Evolutionary conservation across 2,888 invertebrate species (phyloP), one percentile per base, ranked within the genome.

Genomic region (Hedya salicella): DNA sequence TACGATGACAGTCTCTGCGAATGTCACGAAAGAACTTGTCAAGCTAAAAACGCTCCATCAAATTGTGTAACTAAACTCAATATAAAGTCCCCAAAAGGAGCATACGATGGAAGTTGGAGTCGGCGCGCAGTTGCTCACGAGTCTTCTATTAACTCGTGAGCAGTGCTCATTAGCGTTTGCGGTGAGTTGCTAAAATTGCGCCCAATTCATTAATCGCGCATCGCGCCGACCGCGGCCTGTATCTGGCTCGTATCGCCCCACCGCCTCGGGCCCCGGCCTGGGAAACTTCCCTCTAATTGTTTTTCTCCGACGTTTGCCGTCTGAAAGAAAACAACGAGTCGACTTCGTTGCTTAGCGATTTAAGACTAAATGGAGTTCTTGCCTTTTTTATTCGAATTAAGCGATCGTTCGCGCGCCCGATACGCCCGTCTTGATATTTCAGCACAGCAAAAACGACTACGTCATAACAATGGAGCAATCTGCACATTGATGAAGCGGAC

Each of bases 281-380:
- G 66, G 49, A 73, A 81, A 78, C 72, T 80, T 78, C 69, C 62
- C 73, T 73, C 78, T 82, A 81, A 82, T 82, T 82, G 80, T 82
- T 83, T 84, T 78, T 77, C 75, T 74, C 71, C 73, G 72, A 75
- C 75, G 71, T 75, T 77, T 76, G 78, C 74, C 75, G 76, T 75
- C 71, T 71, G 72, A 77, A 78, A 79, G 75, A 70, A 78, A 79
- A 77, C 69, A 75, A 76, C 72, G 76, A 72, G 70, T 74, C 71
- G 75, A 78, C 77, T 79, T 78, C 72, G 73, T 75, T 72, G 71
- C 74, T 76, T 78, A 70, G 71, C 73, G 71, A 75, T 77, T 75
- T 74, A 60, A 72, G 72, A 75, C 75, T 77, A 75, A 74, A 74
- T 67, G 67, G 66, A 74, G 67, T 72, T 53, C 52, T 64, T 69